phyloP scores from a whole-genome alignment of 1,140 invertebrate species.

The Nebria ingens region DNA sequence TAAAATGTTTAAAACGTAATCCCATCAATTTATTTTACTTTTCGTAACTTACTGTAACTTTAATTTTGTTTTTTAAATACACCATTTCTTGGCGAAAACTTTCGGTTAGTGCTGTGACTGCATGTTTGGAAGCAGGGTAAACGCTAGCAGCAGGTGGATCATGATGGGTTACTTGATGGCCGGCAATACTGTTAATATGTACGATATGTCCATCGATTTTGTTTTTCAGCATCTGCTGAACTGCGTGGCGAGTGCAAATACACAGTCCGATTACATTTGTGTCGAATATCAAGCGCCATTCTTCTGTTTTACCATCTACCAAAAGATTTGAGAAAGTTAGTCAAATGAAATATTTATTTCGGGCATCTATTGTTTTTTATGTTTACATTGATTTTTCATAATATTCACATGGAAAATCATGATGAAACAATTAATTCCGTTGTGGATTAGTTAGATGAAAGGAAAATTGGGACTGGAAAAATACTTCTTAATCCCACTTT shows the following conservation, averaged over 20 bases:
- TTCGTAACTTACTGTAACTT: slow-evolving; percentile 38
- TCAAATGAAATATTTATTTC: too few relatives aligned
- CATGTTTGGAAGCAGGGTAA: slow-evolving; percentile 49
- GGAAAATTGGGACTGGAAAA: too few relatives aligned
- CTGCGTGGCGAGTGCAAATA: slow-evolving; percentile 43
- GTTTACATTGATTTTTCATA: too few relatives aligned
- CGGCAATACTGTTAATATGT: slow-evolving; percentile 25
- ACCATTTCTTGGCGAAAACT: slow-evolving; percentile 43
- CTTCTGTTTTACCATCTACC: slow-evolving; percentile 19
- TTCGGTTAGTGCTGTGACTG: slow-evolving; percentile 46
- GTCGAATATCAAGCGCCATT: slow-evolving; percentile 20
- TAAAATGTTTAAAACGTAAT: neutral
- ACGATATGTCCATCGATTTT: slow-evolving; percentile 23
- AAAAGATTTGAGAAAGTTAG: too few relatives aligned
- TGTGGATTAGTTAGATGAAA: too few relatives aligned
- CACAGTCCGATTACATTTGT: slow-evolving; percentile 35
- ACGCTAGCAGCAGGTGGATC: slow-evolving; percentile 34
- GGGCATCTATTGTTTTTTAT: too few relatives aligned
- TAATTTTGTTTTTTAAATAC: slow-evolving; percentile 36
- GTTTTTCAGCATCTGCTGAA: slow-evolving; percentile 29
- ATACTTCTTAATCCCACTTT: too few relatives aligned
- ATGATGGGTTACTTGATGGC: slow-evolving; percentile 17
- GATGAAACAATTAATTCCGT: too few relatives aligned
- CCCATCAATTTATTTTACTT: slow-evolving; percentile 8
- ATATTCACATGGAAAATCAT: too few relatives aligned